A percentile compares a stretch with the other conserved stretches of the same genome.
Conservation (phyloP, 2,888 invertebrate genomes). For the Melolontha melolontha region DNA sequence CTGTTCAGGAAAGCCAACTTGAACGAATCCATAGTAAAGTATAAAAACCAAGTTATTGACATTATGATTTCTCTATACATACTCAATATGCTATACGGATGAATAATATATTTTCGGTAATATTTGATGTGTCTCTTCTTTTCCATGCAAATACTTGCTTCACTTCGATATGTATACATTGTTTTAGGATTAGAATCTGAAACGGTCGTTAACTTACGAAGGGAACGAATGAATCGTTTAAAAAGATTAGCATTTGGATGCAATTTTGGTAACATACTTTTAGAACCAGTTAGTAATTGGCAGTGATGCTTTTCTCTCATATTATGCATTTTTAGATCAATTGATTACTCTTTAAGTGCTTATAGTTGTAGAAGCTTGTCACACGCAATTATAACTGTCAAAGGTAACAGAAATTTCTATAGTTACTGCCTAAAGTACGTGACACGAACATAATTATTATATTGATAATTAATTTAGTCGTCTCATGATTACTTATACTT, state of each 20-base stretch:
- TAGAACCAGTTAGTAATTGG: background rate
- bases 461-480: too few species aligned
- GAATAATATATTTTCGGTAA: conserved; percentile 3
- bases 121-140: conserved; percentile 18
- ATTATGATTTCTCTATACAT: conserved; percentile 31
- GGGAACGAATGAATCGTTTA: background rate
- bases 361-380: too few species aligned
- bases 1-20: conserved; percentile 12
- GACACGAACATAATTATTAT: too few species aligned
- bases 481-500: too few species aligned
- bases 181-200: conserved; percentile 18
- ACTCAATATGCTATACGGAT: conserved; percentile 22
- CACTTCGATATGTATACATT: conserved; percentile 13
- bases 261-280: conserved; percentile 18
- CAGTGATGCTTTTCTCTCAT: conserved; percentile 18
- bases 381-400: too few species aligned
- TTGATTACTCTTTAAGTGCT: too few species aligned
- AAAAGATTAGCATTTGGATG: conserved; percentile 20
- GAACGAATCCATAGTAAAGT: conserved; percentile 19
- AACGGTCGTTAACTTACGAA: conserved; percentile 8
- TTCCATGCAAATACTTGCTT: conserved; percentile 23
- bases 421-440: too few species aligned
- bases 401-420: too few species aligned
- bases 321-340: too few species aligned
- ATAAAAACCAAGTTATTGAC: conserved; percentile 33